Base-by-base conservation (phyloP, 2,888 invertebrate species). In the Cosmia pyralina region DNA sequence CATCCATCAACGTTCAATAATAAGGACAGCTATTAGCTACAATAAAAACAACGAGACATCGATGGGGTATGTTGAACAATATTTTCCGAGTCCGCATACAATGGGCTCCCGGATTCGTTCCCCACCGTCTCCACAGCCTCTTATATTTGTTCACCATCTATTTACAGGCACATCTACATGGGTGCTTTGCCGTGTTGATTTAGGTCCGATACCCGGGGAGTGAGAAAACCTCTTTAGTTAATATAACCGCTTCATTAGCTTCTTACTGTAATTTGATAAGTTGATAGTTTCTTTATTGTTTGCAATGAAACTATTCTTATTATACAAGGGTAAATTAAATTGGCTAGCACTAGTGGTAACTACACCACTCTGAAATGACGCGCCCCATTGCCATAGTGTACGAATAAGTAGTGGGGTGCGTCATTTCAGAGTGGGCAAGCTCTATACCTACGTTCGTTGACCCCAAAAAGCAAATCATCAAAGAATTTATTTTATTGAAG, bases 161-260 rank as follows among this genome's bases (percentile, higher is more conserved):
- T 93, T 93, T 92, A 91, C 92, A 88, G 86, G 90, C 90, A 86
- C 90, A 88, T 90, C 89, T 89, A 89, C 88, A 89, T 87, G 86
- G 73, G 74, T 65, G 83, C 88, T 88, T 88, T 88, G 80, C 83
- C 85, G 77, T 93, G 92, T 94, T 94, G 88, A 89, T 91, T 94
- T 94, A 94, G 94, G 94, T 91, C 89, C 87, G 86, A 89, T 91
- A 90, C 88, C 88, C 81, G 72, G 77, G 79, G 79, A 77, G 70
- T 72, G 83, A 72, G 78, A 83, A 75, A 77, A 55, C 75, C 63
- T 85, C 75, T 75, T 85, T 79, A 79, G 73, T 74, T 82, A 73
- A 82, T 81, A 79, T 79, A 82, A 70, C 78, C 72, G 79, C 70
- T 84, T 81, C 83, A 86, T 87, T 85, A 85, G 70, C 68, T 77